Conservation (phyloP, 2,113 vertebrate genomes). For the Neomonachus schauinslandi region DNA sequence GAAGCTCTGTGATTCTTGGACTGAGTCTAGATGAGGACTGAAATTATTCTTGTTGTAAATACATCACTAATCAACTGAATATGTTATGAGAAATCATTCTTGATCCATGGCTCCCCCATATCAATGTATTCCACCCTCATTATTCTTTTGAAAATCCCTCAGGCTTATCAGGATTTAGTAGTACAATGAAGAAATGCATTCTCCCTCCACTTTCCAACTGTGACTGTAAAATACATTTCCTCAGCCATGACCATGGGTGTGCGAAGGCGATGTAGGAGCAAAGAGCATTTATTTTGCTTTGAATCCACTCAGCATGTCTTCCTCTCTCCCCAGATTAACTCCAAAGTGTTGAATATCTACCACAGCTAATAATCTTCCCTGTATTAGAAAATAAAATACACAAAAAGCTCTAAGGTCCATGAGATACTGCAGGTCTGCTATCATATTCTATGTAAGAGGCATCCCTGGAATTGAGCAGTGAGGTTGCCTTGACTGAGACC, state of each 20-base stretch:
- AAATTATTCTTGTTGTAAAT: slow-evolving; percentile 2
- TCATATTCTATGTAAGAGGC: not conserved
- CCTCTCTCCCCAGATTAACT: not conserved
- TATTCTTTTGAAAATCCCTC: slow-evolving; percentile 18
- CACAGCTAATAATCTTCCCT: not conserved
- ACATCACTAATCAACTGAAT: not conserved
- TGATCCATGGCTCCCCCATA: not conserved
- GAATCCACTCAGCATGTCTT: not conserved
- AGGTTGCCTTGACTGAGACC: not conserved
- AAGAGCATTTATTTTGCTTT: slow-evolving; percentile 3
- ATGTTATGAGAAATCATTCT: not conserved
- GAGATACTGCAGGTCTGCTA: not conserved
- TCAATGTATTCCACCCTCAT: not conserved
- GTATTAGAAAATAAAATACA: not conserved
- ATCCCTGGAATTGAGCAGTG: not conserved
- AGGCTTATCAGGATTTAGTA: slow-evolving; percentile 21
- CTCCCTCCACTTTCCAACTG: not conserved
- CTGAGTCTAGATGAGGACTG: not conserved
- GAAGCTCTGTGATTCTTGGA: not conserved
- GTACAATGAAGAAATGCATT: not conserved
- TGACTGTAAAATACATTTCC: not conserved
- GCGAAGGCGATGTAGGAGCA: not conserved
- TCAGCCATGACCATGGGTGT: not conserved
- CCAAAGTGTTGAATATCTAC: not conserved
- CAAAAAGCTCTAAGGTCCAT: not conserved